Percentiles rank a stretch among this genome's conserved stretches.
These are phyloP conservation scores for Phaonia tiefii DNA, from an alignment of 2,888 invertebrate species.

Conservation along the genomic window DNA sequence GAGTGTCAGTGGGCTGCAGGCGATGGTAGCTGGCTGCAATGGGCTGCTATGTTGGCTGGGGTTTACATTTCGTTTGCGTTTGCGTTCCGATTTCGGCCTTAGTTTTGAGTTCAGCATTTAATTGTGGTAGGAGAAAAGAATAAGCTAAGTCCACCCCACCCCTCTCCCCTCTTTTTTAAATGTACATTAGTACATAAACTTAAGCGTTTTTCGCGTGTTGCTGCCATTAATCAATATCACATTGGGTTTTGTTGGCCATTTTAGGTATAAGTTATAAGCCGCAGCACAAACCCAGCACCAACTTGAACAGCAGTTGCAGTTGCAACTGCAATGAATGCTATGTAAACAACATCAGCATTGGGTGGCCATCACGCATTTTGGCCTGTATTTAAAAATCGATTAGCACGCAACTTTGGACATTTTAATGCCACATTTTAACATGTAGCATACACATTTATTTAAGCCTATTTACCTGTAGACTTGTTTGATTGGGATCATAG, in stretches of 20 bases:
- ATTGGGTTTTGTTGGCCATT: background rate
- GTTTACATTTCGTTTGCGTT: background rate
- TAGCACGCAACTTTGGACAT: conserved; percentile 49
- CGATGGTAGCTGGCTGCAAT: background rate
- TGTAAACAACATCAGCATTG: background rate
- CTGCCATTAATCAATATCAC: conserved; percentile 42
- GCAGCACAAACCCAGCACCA: conserved; percentile 4
- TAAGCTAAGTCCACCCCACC: conserved; percentile 44
- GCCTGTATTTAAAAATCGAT: conserved; percentile 48
- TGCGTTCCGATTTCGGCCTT: no score
- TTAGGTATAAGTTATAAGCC: conserved; percentile 6
- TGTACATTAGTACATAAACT: conserved; percentile 48
- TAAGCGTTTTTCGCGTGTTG: conserved; percentile 34
- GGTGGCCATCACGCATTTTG: background rate
- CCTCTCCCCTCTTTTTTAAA: background rate
- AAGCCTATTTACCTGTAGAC: background rate
- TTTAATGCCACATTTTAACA: background rate
- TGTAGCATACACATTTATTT: background rate
- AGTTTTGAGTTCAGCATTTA: no score
- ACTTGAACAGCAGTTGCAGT: background rate
- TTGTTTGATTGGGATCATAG: background rate
- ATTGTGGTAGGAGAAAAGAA: background rate
- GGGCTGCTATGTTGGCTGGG: background rate
- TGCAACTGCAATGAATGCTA: background rate
- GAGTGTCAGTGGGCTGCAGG: conserved; percentile 48